Evolutionary conservation across 30 jellyfish, hydroid and myxozoan species (phyloP), one percentile per base, ranked within the genome.

Genomic region (Aurelia sp.): DNA sequence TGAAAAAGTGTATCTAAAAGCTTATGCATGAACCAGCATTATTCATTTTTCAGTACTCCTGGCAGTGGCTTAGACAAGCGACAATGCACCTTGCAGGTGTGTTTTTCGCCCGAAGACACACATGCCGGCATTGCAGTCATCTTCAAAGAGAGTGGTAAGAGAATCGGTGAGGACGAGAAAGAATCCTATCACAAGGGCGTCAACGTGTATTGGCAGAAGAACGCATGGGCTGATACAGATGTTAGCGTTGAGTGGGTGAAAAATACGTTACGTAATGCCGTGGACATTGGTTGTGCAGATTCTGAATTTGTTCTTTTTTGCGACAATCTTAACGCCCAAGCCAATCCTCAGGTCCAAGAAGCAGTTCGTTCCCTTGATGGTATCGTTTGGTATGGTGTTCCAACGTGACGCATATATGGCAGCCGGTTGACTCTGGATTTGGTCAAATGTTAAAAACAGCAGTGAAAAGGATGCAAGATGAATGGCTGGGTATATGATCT

Each of bases 21-120:
- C 47, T 35, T 35, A 5, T 35, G 47, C 47, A 35, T 35, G 47
- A 35, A 35, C 47, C 0, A 35, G 47, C 3, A 2, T 35, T 35
- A 35, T 35, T 35, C n/a, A n/a, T 35, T 35, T 35, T 35, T 35
- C 47, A 27, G 67, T 2, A 47, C 22, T 4, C 86, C 78, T 2
- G 96, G 91, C 20, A 27, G 81, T n/a, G 96, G 89, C 27, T 74
- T 88, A 19, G 92, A 80, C 33, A 88, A 80, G 74, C 94, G 89
- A 67, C 81, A 79, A 67, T 78, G 96, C 75, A 80, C 88, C 13
- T 33, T 88, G 59, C 96, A 88, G 57, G 68, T 67, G 40, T 79
- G 82, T 59, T 51, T 77, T 27, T 22, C 80, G 0, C 96, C 96
- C 47, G 93, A 38, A 22, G 79, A 90, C 20, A 33, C 47, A 53